phyloP scores from a whole-genome alignment of 2,113 vertebrate species.

The Caranx melampygus region DNA sequence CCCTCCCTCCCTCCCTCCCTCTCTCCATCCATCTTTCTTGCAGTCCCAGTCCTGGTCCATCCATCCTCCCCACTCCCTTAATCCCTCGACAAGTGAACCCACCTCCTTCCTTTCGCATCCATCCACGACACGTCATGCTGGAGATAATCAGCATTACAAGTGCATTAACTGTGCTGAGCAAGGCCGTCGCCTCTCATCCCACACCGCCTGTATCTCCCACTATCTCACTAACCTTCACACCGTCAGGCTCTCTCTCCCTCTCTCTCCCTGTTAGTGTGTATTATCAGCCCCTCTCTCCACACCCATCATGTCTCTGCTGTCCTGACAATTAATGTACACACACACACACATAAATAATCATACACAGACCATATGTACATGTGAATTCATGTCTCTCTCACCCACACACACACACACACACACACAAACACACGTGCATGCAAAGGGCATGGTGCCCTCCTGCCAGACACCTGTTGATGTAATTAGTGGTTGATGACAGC shows the following conservation, averaged over 20 bases:
- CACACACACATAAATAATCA: background rate
- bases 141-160: constrained; percentile 65
- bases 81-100: constrained; percentile 30
- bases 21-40: constrained; percentile 13
- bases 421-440: background rate
- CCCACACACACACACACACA: background rate
- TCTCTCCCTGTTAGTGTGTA: background rate
- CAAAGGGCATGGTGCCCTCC: constrained; percentile 1
- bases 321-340: constrained; percentile 6
- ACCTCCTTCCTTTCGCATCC: constrained; percentile 45
- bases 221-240: constrained; percentile 29
- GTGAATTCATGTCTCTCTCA: background rate
- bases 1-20: background rate
- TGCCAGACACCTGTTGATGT: constrained; percentile 24
- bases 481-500: constrained; percentile 18
- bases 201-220: background rate
- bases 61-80: constrained; percentile 31
- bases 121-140: constrained; percentile 48
- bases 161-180: constrained; percentile 59
- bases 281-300: constrained; percentile 10
- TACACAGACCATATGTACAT: constrained; percentile 1
- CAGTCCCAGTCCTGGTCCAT: background rate
- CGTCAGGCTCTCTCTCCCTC: background rate
- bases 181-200: constrained; percentile 20
- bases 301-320: background rate